A percentile compares a stretch with the other conserved stretches of the same genome.
These are phyloP conservation scores for Sarotherodon lohbergeri DNA, from an alignment of 2,113 vertebrate species.

Conservation along the genomic window DNA sequence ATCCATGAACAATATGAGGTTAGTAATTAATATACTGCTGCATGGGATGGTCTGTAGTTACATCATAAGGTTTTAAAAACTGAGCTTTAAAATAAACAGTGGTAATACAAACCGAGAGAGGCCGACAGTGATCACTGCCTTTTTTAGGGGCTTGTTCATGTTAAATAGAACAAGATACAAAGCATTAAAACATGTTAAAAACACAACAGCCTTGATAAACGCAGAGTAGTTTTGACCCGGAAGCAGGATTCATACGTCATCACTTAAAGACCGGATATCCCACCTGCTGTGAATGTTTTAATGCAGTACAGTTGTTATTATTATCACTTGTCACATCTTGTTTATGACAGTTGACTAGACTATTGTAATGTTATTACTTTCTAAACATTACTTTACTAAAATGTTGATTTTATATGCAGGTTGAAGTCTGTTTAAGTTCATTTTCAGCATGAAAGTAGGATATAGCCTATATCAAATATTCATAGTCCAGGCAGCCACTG, in stretches of 20 bases:
- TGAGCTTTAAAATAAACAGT: background rate
- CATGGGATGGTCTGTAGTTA: no score
- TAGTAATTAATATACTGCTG: no score
- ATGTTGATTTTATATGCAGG: background rate
- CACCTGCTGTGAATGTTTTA: background rate
- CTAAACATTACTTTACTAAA: background rate
- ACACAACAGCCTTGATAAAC: background rate
- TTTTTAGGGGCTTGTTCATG: background rate
- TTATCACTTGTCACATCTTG: background rate
- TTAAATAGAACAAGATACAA: background rate
- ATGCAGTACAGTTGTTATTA: background rate
- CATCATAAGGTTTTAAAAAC: background rate
- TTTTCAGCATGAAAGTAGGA: background rate
- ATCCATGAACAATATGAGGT: no score
- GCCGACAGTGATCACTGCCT: background rate
- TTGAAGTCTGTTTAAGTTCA: background rate
- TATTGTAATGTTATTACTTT: background rate
- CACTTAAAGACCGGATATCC: background rate
- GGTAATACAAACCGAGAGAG: background rate
- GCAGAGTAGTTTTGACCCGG: background rate
- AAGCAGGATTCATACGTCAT: background rate
- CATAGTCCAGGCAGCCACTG: background rate
- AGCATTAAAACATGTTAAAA: background rate
- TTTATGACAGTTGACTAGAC: background rate
- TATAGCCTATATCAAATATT: background rate